Conservation (phyloP, 1,140 invertebrate species). For the Caenorhabditis latens region DNA sequence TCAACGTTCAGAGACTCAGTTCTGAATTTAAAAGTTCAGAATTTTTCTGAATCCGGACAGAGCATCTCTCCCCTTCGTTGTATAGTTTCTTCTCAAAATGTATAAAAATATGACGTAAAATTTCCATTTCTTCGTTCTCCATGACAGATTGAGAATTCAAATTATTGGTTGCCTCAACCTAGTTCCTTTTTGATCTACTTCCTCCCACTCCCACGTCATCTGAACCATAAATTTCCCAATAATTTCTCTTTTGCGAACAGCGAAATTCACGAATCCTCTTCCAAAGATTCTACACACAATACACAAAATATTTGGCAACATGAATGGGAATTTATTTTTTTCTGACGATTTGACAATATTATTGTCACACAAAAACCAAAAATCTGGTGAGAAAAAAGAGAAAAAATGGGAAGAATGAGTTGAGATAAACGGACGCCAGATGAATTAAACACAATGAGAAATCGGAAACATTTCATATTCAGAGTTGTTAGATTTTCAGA, state of each 20-base stretch:
- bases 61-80: no score
- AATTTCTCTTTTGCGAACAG: neutral
- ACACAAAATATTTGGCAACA: slow-evolving; percentile 27
- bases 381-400: neutral
- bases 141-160: no score
- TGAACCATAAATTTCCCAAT: neutral
- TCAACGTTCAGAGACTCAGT: no score
- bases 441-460: neutral
- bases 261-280: neutral
- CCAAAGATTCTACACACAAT: neutral
- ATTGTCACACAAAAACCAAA: slow-evolving; percentile 3
- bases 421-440: neutral
- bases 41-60: no score
- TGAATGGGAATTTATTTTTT: slow-evolving; percentile 14
- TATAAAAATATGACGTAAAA: no score
- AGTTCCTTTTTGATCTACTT: no score
- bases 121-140: no score
- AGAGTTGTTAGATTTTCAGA: neutral
- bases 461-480: slow-evolving; percentile 8
- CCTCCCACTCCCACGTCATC: no score
- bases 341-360: slow-evolving; percentile 17
- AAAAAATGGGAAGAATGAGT: neutral
- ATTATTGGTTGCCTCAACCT: no score
- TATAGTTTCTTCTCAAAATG: no score
- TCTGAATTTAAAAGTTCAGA: no score